Conservation (phyloP, 2,888 invertebrate genomes). For the Girardia tigrina region DNA sequence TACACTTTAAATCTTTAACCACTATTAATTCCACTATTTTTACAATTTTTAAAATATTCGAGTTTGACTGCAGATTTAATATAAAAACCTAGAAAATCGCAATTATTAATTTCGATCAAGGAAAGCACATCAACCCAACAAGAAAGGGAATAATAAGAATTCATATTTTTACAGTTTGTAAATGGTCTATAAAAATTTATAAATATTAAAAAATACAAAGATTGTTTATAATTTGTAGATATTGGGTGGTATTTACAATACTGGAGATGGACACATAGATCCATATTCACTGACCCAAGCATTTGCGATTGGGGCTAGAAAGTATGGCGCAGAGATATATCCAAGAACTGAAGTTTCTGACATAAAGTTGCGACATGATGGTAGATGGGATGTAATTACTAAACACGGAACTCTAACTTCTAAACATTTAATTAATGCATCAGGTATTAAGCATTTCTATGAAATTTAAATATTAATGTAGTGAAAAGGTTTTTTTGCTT, state of each 20-base stretch:
- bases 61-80: too few relatives aligned
- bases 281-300: constrained; percentile 51
- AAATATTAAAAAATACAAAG: background rate
- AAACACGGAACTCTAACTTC: constrained; percentile 43
- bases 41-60: too few relatives aligned
- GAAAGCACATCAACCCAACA: too few relatives aligned
- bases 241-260: constrained; percentile 49
- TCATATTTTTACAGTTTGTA: background rate
- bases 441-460: constrained; percentile 43
- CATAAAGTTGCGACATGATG: constrained; percentile 41
- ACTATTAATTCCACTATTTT: too few relatives aligned
- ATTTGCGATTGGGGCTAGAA: constrained; percentile 49
- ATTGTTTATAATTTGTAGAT: too few relatives aligned
- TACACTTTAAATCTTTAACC: too few relatives aligned
- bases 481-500: constrained; percentile 51
- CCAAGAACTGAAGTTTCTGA: constrained; percentile 42
- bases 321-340: constrained; percentile 45
- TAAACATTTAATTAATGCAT: constrained; percentile 50
- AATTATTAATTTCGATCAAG: too few relatives aligned
- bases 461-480: background rate
- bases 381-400: constrained; percentile 46
- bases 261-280: constrained; percentile 51
- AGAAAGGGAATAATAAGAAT: too few relatives aligned
- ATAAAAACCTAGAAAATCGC: too few relatives aligned
- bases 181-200: background rate